phyloP scores from a whole-genome alignment of 2,797 vertebrate species.

The Sebastes matsubarae region DNA sequence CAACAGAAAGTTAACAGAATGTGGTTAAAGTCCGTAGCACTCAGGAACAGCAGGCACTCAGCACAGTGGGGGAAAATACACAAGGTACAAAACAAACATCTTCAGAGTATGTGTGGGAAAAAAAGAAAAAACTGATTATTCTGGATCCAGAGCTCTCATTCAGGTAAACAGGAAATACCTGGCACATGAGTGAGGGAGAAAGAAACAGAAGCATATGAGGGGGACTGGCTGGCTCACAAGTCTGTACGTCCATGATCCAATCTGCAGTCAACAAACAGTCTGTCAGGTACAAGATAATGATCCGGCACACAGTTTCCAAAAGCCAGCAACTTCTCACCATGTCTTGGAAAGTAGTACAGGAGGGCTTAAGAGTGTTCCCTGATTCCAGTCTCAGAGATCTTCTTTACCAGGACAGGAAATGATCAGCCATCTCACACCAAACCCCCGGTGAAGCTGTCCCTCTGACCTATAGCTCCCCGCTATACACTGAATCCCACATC shows the following conservation, averaged over 20 bases:
- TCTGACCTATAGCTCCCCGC: neutral
- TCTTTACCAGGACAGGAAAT: neutral
- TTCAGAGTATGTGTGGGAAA: neutral
- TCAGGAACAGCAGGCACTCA: slow-evolving; percentile 9
- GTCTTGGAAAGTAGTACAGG: neutral
- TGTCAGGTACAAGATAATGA: slow-evolving; percentile 4
- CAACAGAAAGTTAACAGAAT: slow-evolving; percentile 3
- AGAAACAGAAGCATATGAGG: neutral
- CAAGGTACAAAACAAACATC: neutral
- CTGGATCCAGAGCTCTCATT: neutral
- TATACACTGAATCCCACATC: neutral
- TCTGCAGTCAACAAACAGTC: neutral
- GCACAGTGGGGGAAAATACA: neutral
- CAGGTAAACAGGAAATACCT: neutral
- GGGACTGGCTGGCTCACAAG: neutral
- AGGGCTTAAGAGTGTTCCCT: neutral
- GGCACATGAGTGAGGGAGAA: neutral
- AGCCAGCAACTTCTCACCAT: neutral
- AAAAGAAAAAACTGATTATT: neutral
- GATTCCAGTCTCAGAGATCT: neutral
- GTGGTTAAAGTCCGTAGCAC: slow-evolving; percentile 11
- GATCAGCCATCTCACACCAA: neutral
- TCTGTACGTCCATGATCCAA: neutral
- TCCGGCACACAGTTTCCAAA: slow-evolving; percentile 7
- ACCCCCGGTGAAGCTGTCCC: neutral